phyloP scores from a whole-genome alignment of 2,888 invertebrate genomes.

The Hyalella azteca region DNA sequence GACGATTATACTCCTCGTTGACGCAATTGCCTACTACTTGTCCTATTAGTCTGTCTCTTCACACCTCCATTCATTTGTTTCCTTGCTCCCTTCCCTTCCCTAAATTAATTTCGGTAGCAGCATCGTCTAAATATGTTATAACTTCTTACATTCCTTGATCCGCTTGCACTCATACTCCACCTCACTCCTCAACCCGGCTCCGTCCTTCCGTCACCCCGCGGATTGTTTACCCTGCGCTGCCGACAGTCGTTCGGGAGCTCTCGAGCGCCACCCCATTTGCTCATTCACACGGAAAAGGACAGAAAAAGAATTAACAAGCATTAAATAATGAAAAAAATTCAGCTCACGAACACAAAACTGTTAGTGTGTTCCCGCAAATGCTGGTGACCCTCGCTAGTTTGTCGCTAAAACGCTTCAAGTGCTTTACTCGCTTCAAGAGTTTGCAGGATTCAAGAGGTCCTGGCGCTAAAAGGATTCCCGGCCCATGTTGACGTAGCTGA shows the following conservation, averaged over 20 bases:
- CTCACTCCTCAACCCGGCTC: background rate
- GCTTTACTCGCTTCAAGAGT: slow-evolving; percentile 22
- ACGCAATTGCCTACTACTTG: no score
- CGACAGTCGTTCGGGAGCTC: background rate
- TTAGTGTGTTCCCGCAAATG: slow-evolving; percentile 25
- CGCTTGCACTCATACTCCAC: background rate
- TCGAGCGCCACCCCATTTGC: slow-evolving; percentile 12
- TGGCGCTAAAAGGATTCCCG: slow-evolving; percentile 32
- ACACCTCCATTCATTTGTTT: no score
- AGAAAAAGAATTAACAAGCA: no score
- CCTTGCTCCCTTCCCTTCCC: no score
- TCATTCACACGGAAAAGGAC: slow-evolving; percentile 11
- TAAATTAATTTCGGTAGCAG: no score
- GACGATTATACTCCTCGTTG: no score
- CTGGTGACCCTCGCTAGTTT: slow-evolving; percentile 20
- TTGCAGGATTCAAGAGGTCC: slow-evolving; percentile 18
- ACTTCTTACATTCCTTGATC: background rate
- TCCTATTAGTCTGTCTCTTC: no score
- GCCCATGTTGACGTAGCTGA: background rate
- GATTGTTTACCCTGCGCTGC: slow-evolving; percentile 10
- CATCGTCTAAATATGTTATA: no score
- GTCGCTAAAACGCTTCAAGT: slow-evolving; percentile 30
- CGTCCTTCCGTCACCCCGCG: background rate
- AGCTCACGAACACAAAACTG: background rate
- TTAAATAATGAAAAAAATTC: background rate